Conservation (phyloP, 2,888 invertebrate species). For the Tachystola acroxantha region DNA sequence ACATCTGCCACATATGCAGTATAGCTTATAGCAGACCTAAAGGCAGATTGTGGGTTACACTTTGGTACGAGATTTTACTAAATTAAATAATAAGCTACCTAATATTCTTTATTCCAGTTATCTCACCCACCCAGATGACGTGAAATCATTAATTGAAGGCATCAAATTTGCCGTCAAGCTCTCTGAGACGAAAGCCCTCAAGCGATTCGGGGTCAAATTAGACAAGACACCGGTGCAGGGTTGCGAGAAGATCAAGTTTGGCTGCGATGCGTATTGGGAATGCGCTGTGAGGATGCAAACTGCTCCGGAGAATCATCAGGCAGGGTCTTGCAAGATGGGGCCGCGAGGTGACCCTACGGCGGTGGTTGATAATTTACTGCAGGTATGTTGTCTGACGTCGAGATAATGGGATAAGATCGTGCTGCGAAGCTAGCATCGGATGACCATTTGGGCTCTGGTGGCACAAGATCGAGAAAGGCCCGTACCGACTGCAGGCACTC, state of each 20-base stretch:
- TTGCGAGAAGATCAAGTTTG: slow-evolving; percentile 86
- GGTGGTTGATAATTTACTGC: slow-evolving; percentile 85
- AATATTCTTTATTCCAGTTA: no score
- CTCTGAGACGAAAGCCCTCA: slow-evolving; percentile 80
- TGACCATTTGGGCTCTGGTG: no score
- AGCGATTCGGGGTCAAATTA: slow-evolving; percentile 84
- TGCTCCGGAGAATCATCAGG: slow-evolving; percentile 90
- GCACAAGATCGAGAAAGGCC: no score
- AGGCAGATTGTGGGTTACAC: no score
- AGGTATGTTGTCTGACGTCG: slow-evolving; percentile 40
- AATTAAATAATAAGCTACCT: no score
- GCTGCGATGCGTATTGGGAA: slow-evolving; percentile 87
- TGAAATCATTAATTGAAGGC: slow-evolving; percentile 88
- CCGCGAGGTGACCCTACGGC: slow-evolving; percentile 83
- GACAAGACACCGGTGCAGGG: slow-evolving; percentile 85
- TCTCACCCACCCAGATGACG: slow-evolving; percentile 87
- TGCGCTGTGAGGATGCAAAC: slow-evolving; percentile 87
- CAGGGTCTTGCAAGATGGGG: slow-evolving; percentile 91
- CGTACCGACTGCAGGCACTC: no score
- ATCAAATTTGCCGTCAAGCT: slow-evolving; percentile 87
- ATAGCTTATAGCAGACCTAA: no score
- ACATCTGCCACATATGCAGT: no score
- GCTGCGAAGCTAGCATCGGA: no score
- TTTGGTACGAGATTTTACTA: no score
- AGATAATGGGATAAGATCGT: no score